Evolutionary conservation across 2,797 vertebrate species (phyloP), one percentile per base, ranked within the genome.

Genomic region (Sarcophilus harrisii): DNA sequence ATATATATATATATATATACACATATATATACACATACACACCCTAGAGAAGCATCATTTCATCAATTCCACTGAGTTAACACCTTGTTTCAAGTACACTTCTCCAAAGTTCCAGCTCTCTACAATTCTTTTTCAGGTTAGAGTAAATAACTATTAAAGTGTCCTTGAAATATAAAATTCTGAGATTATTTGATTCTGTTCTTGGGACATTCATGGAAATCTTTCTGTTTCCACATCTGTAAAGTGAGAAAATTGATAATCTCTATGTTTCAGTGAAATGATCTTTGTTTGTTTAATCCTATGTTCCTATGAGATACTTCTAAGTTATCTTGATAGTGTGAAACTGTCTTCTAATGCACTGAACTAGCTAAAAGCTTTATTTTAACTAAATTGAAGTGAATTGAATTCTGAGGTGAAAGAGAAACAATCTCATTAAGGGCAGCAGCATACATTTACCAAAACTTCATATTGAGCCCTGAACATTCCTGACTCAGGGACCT

Each of bases 401-500:
- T 45, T 54, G 4, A 87, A 55, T 91, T 94, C 91, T 93, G 92
- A 95, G 45, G 13, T 58, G 29, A 38, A 91, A 92, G 32, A 52
- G 49, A 97, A 94, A 91, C 90, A 94, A 95, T 90, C 32, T 58
- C 91, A 91, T 38, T 66, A 92, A 66, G 28, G 27, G 49, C 21
- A 90, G 38, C 0, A 24, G 45, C 93, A 95, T 14, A 27, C 21
- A 92, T 90, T 54, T 90, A 45, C 92, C 52, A 92, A 8, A 38
- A 49, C 4, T 60, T 66, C n/a, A 81, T 32, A 32, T 24, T 66
- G 49, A 95, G 90, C n/a, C 92, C 24, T 0, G 5, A 93, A 58
- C 49, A 92, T 45, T 32, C 81, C 32, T 93, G 90, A 90, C 29
- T 93, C 73, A 49, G 59, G 24, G 30, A 54, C n/a, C 13, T 91